Evolutionary conservation across 2,888 invertebrate genomes (phyloP), one percentile per base, ranked within the genome.

Genomic region (Thecophora atra): DNA sequence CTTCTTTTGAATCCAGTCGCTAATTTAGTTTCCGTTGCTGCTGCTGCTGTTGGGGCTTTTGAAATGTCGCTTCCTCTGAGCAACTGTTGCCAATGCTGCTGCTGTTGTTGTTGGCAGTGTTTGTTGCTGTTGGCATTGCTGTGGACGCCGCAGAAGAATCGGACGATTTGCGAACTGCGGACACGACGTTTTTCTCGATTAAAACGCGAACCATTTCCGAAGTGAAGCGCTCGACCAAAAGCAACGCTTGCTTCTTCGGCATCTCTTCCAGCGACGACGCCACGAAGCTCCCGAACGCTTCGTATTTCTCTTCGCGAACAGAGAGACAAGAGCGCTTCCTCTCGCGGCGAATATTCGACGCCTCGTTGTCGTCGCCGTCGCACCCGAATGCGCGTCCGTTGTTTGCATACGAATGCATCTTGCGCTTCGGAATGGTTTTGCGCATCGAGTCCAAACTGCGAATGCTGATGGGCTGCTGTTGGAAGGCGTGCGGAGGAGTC

Each of bases 221-320:
- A 28, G 86, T 86, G 76, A 87, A 85, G 75, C 83, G 85, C 58
- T 84, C 84, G 3, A 87, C 81, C 72, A 87, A 74, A 26, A 80
- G 79, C 71, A 86, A 76, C 30, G 86, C 85, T 54, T 78, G 78
- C 13, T 79, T 73, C 21, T 81, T 79, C 6, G 85, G 82, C 76
- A 87, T 78, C 62, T 87, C 86, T 68, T 80, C 77, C 15, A 87
- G 74, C 8, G 85, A 84, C 15, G 84, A 82, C 3, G 83, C 79
- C 62, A 87, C 77, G 73, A 87, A 87, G 73, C 84, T 82, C 26
- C 87, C 87, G 76, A 87, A 87, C 58, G 86, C 84, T 26, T 70
- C 68, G 52, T 77, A 79, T 66, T 77, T 80, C 30, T 72, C 72
- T 74, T 79, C 78, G 17, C 77, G 74, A 2, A 75, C 68, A 60